Conservation (phyloP, 2,797 vertebrate species). For the Urocyon cinereoargenteus region DNA sequence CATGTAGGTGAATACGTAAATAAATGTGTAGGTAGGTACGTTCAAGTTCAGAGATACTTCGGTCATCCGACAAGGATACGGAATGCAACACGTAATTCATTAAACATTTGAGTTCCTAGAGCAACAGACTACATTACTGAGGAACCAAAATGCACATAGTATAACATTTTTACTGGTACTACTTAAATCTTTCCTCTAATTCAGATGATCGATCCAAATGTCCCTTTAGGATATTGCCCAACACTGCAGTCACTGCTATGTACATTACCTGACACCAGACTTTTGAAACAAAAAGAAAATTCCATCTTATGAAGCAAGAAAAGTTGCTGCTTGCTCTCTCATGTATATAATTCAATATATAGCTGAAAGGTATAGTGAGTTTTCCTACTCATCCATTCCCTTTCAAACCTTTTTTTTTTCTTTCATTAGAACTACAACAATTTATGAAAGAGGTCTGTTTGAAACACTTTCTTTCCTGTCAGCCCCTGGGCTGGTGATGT, state of each 20-base stretch:
- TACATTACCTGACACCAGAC: background rate
- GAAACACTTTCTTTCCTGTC: slow-evolving; percentile 70
- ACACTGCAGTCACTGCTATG: background rate
- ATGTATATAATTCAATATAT: background rate
- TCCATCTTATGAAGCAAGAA: background rate
- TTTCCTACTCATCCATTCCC: slow-evolving; percentile 47
- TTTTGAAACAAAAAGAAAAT: slow-evolving; percentile 34
- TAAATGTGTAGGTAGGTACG: background rate
- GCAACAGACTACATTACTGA: background rate
- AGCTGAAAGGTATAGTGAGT: slow-evolving; percentile 29
- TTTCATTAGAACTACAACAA: slow-evolving; percentile 75
- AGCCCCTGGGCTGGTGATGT: slow-evolving; percentile 53
- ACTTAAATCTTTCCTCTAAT: background rate
- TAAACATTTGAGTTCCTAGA: slow-evolving; percentile 25
- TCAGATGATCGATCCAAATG: background rate
- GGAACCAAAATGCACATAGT: background rate
- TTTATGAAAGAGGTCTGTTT: slow-evolving; percentile 47
- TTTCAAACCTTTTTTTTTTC: slow-evolving; percentile 43
- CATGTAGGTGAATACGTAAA: background rate
- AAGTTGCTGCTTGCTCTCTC: background rate
- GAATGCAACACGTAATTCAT: background rate
- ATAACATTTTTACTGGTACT: background rate
- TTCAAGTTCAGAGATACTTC: background rate
- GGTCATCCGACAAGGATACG: background rate
- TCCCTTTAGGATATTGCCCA: background rate